These are phyloP conservation scores for Syrrhaptes paradoxus DNA, from an alignment of 2,113 vertebrate genomes.

Conservation along the genomic window DNA sequence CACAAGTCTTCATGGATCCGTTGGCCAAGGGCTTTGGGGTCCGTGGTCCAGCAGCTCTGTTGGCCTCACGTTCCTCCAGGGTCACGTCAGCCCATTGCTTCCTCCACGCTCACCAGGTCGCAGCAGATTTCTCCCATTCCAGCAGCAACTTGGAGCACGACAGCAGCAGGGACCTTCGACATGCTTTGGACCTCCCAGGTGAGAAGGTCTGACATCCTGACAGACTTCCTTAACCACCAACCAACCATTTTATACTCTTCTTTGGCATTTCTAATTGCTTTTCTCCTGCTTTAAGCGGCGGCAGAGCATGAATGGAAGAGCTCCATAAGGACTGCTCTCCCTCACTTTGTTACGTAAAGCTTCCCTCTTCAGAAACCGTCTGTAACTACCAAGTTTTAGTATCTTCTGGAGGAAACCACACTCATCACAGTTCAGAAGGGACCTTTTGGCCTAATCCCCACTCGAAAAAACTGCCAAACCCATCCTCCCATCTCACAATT, in stretches of 20 bases:
- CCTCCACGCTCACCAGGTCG: not conserved
- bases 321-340: not conserved
- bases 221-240: not conserved
- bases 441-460: slow-evolving; percentile 35
- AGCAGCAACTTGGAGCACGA: not conserved
- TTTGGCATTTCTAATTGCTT: not conserved
- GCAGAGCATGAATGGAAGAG: not conserved
- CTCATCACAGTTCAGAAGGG: slow-evolving; percentile 9
- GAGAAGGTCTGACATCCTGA: not conserved
- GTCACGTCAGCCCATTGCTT: not conserved
- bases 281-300: not conserved
- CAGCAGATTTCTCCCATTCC: not conserved
- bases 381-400: not conserved
- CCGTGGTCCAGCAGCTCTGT: not conserved
- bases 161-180: not conserved
- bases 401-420: slow-evolving; percentile 6
- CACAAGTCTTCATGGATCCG: rapidly evolving
- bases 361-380: not conserved
- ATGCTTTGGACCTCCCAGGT: not conserved
- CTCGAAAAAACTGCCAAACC: slow-evolving; percentile 2
- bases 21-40: not conserved
- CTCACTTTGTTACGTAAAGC: not conserved
- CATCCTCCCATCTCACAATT: slow-evolving; percentile 48
- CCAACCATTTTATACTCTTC: rapidly evolving
- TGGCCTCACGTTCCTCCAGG: not conserved